Evolutionary conservation across 2,888 invertebrate species (phyloP).

Genomic region (Troilus luridus): DNA sequence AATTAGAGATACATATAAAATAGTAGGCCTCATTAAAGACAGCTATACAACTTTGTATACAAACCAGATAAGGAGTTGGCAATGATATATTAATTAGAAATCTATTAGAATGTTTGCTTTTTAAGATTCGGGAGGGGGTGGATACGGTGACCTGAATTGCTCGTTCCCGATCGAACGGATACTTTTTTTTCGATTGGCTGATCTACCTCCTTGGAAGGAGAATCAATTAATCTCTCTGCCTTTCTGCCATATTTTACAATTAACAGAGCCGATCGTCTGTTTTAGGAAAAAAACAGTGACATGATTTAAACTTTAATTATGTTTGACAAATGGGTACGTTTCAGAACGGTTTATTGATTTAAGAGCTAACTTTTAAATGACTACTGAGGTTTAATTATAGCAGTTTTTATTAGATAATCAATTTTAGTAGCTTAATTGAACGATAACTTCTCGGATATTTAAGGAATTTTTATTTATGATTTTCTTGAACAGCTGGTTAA

Average conservation of each 20-base stretch:
- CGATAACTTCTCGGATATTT: not conserved
- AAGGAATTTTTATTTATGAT: not conserved
- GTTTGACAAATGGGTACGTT: not conserved
- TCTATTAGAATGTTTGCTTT: not conserved
- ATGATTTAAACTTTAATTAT: not conserved
- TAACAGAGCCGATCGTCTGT: not conserved
- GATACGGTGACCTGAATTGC: not conserved
- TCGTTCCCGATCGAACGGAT: not conserved
- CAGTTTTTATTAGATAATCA: not conserved
- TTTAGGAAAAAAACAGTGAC: not conserved
- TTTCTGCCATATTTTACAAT: not conserved
- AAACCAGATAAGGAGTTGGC: not conserved
- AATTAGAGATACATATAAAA: not conserved
- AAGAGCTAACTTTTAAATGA: not conserved
- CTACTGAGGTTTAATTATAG: not conserved
- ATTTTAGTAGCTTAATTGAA: not conserved
- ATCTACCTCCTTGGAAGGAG: constrained; percentile 14
- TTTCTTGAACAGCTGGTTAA: not conserved
- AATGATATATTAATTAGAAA: not conserved
- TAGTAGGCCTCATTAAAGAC: not conserved
- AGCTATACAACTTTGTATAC: not conserved
- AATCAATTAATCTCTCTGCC: not conserved
- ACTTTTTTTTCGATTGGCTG: not conserved
- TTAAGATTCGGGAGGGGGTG: not conserved
- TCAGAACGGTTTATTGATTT: not conserved